A percentile compares a stretch with the other conserved stretches of the same genome.
phyloP scores from a whole-genome alignment of 2,888 invertebrate genomes.

The Drosophila recens region DNA sequence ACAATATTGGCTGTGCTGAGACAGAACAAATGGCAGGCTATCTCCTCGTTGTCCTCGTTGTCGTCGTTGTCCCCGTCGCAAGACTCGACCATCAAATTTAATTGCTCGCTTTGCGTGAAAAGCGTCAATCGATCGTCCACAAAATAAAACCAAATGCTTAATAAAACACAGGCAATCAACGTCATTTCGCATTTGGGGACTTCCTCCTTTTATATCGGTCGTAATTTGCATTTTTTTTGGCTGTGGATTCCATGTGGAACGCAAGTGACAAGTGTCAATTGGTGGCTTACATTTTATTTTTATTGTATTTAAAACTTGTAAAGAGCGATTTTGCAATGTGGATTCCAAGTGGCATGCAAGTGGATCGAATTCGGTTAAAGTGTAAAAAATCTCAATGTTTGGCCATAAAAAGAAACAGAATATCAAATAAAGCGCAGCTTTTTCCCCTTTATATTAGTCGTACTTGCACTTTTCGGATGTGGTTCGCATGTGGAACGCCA shows the following conservation, averaged over 20 bases:
- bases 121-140: conserved; percentile 12
- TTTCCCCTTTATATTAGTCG: too few relatives aligned
- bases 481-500: too few relatives aligned
- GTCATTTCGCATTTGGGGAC: conserved; percentile 21
- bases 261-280: neutral
- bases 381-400: too few relatives aligned
- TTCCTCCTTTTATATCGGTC: neutral
- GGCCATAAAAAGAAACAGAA: too few relatives aligned
- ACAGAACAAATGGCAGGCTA: conserved; percentile 3
- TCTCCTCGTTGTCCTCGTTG: neutral
- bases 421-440: too few relatives aligned
- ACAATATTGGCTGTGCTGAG: conserved; percentile 3
- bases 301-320: neutral
- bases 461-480: too few relatives aligned
- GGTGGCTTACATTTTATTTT: too few relatives aligned
- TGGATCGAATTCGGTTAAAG: neutral
- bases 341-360: neutral
- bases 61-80: neutral
- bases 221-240: conserved; percentile 13
- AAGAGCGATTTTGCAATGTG: neutral
- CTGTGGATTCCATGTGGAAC: conserved; percentile 1
- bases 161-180: conserved; percentile 59
- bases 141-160: conserved; percentile 20
- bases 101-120: conserved; percentile 36
- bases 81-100: conserved; percentile 35